A percentile compares a stretch with the other conserved stretches of the same genome.
phyloP scores from a whole-genome alignment of 2,888 invertebrate species.

The Myathropa florea region DNA sequence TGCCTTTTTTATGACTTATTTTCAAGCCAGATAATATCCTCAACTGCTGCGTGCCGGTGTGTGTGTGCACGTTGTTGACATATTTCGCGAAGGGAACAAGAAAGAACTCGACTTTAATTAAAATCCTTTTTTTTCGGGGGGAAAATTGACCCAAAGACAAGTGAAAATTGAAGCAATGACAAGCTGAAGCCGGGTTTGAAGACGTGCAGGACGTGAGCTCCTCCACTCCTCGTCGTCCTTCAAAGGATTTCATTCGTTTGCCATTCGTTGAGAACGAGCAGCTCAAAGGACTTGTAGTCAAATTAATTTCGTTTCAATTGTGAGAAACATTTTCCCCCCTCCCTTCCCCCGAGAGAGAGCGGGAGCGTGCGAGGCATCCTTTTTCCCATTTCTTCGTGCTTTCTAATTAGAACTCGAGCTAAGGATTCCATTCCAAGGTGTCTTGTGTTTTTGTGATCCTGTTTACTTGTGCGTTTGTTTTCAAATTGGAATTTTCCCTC shows the following conservation, averaged over 20 bases:
- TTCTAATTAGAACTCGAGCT: constrained; percentile 38
- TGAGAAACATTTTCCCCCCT: neutral
- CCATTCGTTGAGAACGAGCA: constrained; percentile 11
- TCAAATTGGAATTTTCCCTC: constrained; percentile 1
- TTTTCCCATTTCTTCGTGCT: neutral
- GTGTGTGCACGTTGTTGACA: constrained; percentile 2
- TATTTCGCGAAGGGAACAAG: neutral
- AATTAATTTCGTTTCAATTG: constrained; percentile 43
- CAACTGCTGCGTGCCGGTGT: neutral
- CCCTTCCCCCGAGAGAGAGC: too few species aligned
- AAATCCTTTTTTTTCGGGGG: constrained; percentile 18
- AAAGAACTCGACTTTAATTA: constrained; percentile 15
- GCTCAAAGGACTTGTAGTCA: constrained; percentile 15
- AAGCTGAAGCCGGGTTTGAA: too few species aligned
- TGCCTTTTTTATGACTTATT: constrained; percentile 51
- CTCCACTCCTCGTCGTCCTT: constrained; percentile 12
- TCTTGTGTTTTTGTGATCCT: constrained; percentile 27
- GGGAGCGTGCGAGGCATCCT: neutral
- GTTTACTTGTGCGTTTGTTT: constrained; percentile 36
- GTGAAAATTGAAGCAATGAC: too few species aligned
- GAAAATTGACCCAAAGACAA: constrained; percentile 44
- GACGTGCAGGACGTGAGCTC: neutral
- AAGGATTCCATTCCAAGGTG: constrained; percentile 24
- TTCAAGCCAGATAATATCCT: neutral
- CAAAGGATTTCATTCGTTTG: constrained; percentile 22